These are phyloP conservation scores for Pollenia angustigena DNA, from an alignment of 2,888 invertebrate species.

Conservation along the genomic window DNA sequence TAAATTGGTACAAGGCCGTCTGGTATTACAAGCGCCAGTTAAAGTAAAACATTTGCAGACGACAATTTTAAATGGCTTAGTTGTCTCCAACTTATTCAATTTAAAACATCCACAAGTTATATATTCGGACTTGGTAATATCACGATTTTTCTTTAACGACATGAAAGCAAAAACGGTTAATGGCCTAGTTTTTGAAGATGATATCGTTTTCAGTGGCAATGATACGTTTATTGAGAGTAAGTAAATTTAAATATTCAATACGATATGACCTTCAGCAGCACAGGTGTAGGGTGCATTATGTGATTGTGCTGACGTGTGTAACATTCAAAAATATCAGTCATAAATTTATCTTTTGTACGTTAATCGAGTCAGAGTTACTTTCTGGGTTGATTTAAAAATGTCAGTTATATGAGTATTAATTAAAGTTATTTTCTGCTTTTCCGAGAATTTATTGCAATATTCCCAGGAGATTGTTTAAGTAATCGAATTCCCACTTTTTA, in stretches of 20 bases:
- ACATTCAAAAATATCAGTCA: too few species aligned
- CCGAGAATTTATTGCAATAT: too few species aligned
- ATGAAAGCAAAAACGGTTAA: conserved; percentile 78
- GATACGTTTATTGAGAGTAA: conserved; percentile 78
- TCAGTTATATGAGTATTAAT: too few species aligned
- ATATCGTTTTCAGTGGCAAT: conserved; percentile 79
- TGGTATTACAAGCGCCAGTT: conserved; percentile 77
- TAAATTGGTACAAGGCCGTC: conserved; percentile 76
- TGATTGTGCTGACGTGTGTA: too few species aligned
- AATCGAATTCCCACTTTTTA: too few species aligned
- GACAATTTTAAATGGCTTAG: conserved; percentile 77
- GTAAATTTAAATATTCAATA: conserved; percentile 31
- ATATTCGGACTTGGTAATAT: conserved; percentile 78
- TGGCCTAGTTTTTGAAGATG: conserved; percentile 79
- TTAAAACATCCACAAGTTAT: conserved; percentile 78
- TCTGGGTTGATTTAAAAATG: too few species aligned
- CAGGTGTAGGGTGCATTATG: too few species aligned
- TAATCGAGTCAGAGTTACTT: too few species aligned
- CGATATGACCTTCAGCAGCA: too few species aligned
- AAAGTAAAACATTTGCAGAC: conserved; percentile 76
- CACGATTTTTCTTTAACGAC: conserved; percentile 77
- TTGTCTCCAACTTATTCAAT: conserved; percentile 78
- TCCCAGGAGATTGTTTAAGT: too few species aligned
- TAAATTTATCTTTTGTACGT: too few species aligned
- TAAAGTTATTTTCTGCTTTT: too few species aligned